These are phyloP conservation scores for Halichoerus grypus DNA, from an alignment of 2,113 vertebrate genomes.

Conservation along the genomic window DNA sequence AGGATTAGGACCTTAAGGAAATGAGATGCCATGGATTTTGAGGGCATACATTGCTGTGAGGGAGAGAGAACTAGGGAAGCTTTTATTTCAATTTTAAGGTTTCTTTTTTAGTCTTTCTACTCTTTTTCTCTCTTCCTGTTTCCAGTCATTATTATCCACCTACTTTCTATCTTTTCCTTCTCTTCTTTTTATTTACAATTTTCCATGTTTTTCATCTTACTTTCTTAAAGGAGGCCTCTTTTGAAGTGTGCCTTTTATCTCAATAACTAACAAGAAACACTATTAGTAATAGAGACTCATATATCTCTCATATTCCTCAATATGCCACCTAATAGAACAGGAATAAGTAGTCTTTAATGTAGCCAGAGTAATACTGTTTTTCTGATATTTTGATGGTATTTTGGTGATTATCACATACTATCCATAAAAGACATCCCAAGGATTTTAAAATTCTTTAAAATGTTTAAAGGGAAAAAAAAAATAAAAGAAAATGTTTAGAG, in stretches of 20 bases:
- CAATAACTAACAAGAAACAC: conserved; percentile 34
- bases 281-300: conserved; percentile 20
- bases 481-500: neutral
- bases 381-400: conserved; percentile 21
- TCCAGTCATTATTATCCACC: neutral
- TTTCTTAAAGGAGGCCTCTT: conserved; percentile 9
- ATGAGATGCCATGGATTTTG: neutral
- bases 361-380: conserved; percentile 8
- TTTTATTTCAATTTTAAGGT: conserved; percentile 57
- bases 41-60: neutral
- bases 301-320: neutral
- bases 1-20: neutral
- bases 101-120: neutral
- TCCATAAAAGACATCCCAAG: neutral
- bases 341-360: conserved; percentile 31
- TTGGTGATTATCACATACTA: conserved; percentile 35
- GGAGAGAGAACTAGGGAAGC: neutral
- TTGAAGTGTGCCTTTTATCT: conserved; percentile 65
- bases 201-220: conserved; percentile 45
- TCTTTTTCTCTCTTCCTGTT: neutral
- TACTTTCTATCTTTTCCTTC: conserved; percentile 40
- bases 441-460: conserved; percentile 56
- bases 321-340: conserved; percentile 41
- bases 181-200: conserved; percentile 56
- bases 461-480: neutral